Conservation (phyloP, 2,888 invertebrate genomes). For the Gortyna flavago region DNA sequence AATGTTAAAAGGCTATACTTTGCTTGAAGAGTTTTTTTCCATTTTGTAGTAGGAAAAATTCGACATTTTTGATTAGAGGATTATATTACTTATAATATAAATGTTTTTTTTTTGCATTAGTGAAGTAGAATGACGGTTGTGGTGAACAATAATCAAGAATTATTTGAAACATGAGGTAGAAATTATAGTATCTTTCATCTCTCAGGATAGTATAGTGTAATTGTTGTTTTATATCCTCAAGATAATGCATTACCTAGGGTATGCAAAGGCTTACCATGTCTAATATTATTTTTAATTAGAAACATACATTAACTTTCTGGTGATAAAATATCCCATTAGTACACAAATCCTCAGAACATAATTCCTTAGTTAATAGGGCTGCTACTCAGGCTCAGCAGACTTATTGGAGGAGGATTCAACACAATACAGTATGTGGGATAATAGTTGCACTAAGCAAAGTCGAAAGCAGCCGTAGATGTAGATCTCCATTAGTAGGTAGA, state of each 20-base stretch:
- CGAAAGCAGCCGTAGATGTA: neutral
- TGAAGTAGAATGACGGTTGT: neutral
- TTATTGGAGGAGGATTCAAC: neutral
- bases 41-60: neutral
- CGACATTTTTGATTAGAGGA: neutral
- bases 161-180: neutral
- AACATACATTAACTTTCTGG: neutral
- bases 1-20: neutral
- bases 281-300: neutral
- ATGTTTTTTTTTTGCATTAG: neutral
- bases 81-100: neutral
- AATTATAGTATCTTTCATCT: neutral
- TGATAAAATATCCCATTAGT: neutral
- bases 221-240: neutral
- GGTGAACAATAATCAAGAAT: neutral
- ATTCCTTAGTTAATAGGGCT: neutral
- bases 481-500: neutral
- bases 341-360: neutral
- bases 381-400: neutral
- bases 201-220: neutral
- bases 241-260: neutral
- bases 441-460: neutral
- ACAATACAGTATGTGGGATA: neutral
- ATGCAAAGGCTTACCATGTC: neutral
- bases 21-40: neutral